phyloP scores from a whole-genome alignment of 2,113 vertebrate species.

The Phyllostomus hastatus region DNA sequence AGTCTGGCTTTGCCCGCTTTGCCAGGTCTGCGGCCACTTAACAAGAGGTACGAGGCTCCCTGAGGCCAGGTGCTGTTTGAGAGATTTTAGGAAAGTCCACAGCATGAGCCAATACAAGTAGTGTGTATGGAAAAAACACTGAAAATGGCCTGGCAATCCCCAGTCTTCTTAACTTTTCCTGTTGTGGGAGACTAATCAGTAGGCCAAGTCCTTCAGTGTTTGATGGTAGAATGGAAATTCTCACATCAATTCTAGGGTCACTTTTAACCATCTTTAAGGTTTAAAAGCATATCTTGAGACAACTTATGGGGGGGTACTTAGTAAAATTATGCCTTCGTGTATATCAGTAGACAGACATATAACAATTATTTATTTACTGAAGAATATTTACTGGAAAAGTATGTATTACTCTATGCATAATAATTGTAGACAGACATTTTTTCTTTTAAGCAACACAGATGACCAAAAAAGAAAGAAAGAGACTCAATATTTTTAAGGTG shows the following conservation, averaged over 20 bases:
- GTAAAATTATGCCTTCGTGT: neutral
- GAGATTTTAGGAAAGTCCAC: neutral
- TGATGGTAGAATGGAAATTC: neutral
- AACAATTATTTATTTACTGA: neutral
- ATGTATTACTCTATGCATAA: neutral
- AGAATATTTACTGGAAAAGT: neutral
- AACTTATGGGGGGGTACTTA: neutral
- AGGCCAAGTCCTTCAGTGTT: neutral
- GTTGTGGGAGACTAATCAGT: neutral
- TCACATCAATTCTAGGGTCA: neutral
- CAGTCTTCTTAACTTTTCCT: neutral
- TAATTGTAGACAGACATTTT: neutral
- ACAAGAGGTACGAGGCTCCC: neutral
- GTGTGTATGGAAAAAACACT: neutral
- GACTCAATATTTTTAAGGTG: slow-evolving; percentile 30
- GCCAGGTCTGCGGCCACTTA: neutral
- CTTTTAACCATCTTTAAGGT: neutral
- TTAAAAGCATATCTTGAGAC: neutral
- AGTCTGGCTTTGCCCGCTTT: neutral
- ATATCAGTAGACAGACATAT: neutral
- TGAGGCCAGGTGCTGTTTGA: neutral
- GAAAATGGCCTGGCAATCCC: neutral
- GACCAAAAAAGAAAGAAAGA: neutral
- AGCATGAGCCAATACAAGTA: neutral
- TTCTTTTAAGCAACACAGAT: slow-evolving; percentile 19